Base-by-base conservation (phyloP, 2,888 invertebrate species). In the Tenthredo scrophulariae region DNA sequence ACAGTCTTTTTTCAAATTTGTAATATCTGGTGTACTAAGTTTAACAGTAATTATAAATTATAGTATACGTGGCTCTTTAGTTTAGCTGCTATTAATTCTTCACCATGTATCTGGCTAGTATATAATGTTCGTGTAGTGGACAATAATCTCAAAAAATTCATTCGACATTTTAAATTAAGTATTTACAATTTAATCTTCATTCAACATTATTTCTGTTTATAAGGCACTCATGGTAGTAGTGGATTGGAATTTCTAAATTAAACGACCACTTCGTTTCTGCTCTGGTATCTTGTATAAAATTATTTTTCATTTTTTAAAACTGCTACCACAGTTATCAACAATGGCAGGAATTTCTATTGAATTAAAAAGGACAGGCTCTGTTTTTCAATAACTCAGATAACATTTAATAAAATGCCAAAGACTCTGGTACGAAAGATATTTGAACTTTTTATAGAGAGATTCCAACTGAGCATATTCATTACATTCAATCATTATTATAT, bases 11-110 rank as follows among this genome's bases (percentile, higher is more conserved):
- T 83, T 74, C 80, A 67, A 83, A 70, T 65, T 83, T 83, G 83
- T 67, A 83, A 83, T 83, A 83, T 67, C 82, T 83, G 67, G 29
- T 80, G 37, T 79, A 77, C 75, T 80, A 83, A 70, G 46, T 67
- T 67, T 83, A 83, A 83, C 29, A 46, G 67, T 83, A 67, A 50
- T 83, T 46, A 83, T 83, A 67, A 83, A 67, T 83, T 83, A 83
- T 83, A 67, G 83, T 83, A 82, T 83, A 83, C 67, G 70, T 83
- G 83, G 83, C 82, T 82, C 82, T 82, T 82, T 82, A 83, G 83
- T 83, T 67, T 70, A 46, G 67, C 83, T 67, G 67, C 67, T 70
- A 70, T 70, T 67, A 83, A 29, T 67, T 50, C 37, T 70, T 83
- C 26, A 46, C 83, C 83, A 83, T 83, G 46, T 46, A 70, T 50